Conservation (phyloP, 2,888 invertebrate species). For the Melolontha melolontha region DNA sequence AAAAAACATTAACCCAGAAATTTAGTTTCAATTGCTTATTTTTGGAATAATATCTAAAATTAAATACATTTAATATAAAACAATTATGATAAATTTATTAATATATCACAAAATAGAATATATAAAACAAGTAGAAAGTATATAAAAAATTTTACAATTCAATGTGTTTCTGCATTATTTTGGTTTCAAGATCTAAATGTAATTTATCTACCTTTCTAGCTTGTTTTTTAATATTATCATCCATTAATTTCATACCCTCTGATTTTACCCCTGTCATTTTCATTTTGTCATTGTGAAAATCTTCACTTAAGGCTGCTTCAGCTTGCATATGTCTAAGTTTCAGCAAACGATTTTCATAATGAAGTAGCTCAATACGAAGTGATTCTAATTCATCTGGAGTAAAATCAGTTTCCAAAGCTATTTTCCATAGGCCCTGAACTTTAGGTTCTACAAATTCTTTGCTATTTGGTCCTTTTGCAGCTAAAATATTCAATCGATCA, state of each 20-base stretch:
- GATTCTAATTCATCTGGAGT: conserved; percentile 84
- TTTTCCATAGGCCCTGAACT: conserved; percentile 89
- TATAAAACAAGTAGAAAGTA: no score
- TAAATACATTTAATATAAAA: no score
- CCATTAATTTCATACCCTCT: conserved; percentile 74
- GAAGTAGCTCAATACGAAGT: conserved; percentile 85
- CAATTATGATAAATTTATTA: no score
- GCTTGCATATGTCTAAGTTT: conserved; percentile 87
- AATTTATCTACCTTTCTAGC: conserved; percentile 87
- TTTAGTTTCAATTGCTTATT: no score
- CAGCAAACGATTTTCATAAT: conserved; percentile 87
- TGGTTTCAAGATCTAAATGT: conserved; percentile 81
- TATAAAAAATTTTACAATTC: conserved; percentile 72
- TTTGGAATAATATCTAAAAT: no score
- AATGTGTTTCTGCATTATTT: conserved; percentile 79
- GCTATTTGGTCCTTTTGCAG: conserved; percentile 82
- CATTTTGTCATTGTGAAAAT: conserved; percentile 74
- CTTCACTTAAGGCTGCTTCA: conserved; percentile 80
- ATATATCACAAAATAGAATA: no score
- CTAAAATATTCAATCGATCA: conserved; percentile 79
- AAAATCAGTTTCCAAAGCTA: conserved; percentile 85
- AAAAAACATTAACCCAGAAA: no score
- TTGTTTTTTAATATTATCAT: conserved; percentile 86
- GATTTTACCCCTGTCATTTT: conserved; percentile 73
- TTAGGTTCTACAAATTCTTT: conserved; percentile 92